Evolutionary conservation across 2,888 invertebrate genomes (phyloP).

Genomic region (Podotricha telesiphe): DNA sequence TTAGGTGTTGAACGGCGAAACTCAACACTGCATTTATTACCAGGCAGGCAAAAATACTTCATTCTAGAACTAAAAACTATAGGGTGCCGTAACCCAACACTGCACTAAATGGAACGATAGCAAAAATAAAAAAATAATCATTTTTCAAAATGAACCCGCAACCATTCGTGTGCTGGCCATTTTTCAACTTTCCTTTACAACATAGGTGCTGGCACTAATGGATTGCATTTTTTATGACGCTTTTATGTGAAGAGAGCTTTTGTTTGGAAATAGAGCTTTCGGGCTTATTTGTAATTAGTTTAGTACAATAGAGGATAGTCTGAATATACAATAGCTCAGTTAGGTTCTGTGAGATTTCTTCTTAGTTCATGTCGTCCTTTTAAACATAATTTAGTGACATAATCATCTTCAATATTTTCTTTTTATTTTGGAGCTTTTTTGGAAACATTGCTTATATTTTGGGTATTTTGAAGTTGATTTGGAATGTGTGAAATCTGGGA

Average conservation of each 20-base stretch:
- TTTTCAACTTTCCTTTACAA: not conserved
- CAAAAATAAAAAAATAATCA: too few species aligned
- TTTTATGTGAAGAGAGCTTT: not conserved
- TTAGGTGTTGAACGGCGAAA: not conserved
- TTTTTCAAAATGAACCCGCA: not conserved
- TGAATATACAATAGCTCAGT: not conserved
- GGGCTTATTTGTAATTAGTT: not conserved
- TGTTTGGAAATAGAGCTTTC: not conserved
- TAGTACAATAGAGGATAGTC: not conserved
- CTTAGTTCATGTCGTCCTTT: too few species aligned
- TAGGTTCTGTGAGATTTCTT: not conserved
- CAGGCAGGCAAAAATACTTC: too few species aligned
- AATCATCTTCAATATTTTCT: too few species aligned
- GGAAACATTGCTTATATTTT: too few species aligned
- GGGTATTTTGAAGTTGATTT: too few species aligned
- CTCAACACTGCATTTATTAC: not conserved
- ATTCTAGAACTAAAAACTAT: too few species aligned
- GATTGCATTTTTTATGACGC: conserved; percentile 1
- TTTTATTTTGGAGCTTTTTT: too few species aligned
- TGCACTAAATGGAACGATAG: too few species aligned
- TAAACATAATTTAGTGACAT: too few species aligned
- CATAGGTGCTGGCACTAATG: not conserved
- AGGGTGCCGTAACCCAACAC: too few species aligned
- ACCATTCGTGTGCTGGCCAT: not conserved
- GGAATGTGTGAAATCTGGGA: too few species aligned